phyloP scores from a whole-genome alignment of 1,140 invertebrate species.

The Brachionus calyciflorus region DNA sequence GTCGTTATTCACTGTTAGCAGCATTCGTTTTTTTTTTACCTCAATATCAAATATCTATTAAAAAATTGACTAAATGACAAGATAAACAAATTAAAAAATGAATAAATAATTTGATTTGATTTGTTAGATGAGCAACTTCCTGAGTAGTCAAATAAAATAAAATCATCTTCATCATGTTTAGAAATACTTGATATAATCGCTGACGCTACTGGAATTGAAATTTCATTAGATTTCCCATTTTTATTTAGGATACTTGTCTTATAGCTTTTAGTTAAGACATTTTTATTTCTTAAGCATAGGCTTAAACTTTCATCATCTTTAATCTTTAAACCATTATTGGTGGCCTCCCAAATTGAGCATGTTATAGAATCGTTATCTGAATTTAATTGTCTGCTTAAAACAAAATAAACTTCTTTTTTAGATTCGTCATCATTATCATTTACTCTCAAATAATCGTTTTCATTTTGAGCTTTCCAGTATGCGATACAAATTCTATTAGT shows the following conservation, averaged over 20 bases:
- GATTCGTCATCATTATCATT: neutral
- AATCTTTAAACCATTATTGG: neutral
- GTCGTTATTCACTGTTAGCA: constrained; percentile 18
- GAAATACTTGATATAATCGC: neutral
- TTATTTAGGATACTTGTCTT: neutral
- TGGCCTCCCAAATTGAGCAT: constrained; percentile 9
- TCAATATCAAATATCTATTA: neutral
- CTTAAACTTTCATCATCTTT: neutral
- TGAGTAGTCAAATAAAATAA: neutral
- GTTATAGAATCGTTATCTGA: neutral
- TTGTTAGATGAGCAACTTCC: constrained; percentile 19
- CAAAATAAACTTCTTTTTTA: neutral
- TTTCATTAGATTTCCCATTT: constrained; percentile 10
- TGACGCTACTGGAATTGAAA: constrained; percentile 16
- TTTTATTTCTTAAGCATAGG: neutral
- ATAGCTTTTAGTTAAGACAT: too few species aligned
- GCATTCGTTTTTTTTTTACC: neutral
- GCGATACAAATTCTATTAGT: constrained; percentile 11
- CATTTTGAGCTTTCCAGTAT: neutral
- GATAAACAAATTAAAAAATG: neutral
- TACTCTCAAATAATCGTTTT: neutral
- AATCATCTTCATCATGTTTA: neutral
- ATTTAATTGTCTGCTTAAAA: neutral
- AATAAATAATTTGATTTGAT: neutral
- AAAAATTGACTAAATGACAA: neutral